These are phyloP conservation scores for Sycophila texana DNA, from an alignment of 2,888 invertebrate genomes.

Conservation along the genomic window DNA sequence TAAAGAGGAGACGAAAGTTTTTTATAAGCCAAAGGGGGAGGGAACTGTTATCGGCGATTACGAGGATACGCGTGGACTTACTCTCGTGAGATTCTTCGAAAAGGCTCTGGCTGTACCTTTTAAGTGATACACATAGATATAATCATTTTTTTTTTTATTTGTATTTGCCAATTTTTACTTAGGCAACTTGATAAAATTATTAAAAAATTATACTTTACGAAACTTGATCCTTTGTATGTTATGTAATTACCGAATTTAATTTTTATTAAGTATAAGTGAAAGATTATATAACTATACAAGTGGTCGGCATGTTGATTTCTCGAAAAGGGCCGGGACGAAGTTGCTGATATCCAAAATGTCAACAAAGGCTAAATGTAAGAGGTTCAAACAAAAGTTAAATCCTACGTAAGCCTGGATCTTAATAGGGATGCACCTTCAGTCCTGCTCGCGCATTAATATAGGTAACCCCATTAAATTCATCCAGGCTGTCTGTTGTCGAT, in stretches of 20 bases:
- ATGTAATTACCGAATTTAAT: too few relatives aligned
- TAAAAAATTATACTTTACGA: too few relatives aligned
- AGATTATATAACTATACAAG: too few relatives aligned
- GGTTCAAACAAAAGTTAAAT: constrained; percentile 39
- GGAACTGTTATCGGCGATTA: constrained; percentile 62
- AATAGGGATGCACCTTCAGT: constrained; percentile 30
- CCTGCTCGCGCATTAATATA: constrained; percentile 74
- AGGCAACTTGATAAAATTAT: too few relatives aligned
- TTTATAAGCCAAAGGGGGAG: constrained; percentile 38
- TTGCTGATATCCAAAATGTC: background rate
- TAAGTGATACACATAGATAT: too few relatives aligned
- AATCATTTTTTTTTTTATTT: too few relatives aligned
- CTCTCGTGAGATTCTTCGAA: background rate
- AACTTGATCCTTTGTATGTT: too few relatives aligned
- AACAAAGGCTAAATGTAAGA: constrained; percentile 33
- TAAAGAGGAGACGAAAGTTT: constrained; percentile 35
- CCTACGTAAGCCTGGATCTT: constrained; percentile 31
- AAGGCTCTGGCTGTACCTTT: background rate
- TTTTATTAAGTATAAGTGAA: too few relatives aligned
- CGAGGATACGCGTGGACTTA: constrained; percentile 50
- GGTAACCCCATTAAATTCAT: constrained; percentile 66
- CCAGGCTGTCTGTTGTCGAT: background rate
- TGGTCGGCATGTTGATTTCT: too few relatives aligned
- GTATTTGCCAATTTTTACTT: too few relatives aligned
- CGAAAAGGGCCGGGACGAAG: background rate